phyloP scores from a whole-genome alignment of 2,113 vertebrate genomes.

The Phylloscopus trochilus region DNA sequence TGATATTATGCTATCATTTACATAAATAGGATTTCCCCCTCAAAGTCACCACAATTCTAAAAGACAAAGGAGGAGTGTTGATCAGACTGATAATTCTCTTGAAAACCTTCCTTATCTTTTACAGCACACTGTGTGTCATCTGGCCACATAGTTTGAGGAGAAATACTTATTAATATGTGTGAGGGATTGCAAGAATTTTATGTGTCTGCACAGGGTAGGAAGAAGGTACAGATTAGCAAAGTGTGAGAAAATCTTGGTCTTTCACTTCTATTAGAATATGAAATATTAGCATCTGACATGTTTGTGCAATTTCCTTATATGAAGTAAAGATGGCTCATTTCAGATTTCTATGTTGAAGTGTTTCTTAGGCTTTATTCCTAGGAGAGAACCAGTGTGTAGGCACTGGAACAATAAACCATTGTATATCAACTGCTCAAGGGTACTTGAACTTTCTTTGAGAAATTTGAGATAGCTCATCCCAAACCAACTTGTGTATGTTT shows the following conservation, averaged over 20 bases:
- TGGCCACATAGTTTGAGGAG: background rate
- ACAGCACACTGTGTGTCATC: background rate
- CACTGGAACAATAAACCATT: background rate
- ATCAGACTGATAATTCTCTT: background rate
- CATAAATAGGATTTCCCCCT: background rate
- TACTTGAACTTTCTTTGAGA: background rate
- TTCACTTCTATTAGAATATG: background rate
- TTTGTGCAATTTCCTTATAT: background rate
- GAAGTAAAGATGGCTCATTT: background rate
- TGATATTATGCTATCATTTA: background rate
- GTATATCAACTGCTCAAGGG: background rate
- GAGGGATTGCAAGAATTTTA: background rate
- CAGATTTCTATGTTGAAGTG: background rate
- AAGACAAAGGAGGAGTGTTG: fast-evolving
- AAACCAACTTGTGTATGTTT: background rate
- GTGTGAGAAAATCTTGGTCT: background rate
- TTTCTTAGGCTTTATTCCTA: background rate
- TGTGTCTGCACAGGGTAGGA: background rate
- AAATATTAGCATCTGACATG: background rate
- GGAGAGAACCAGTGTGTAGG: background rate
- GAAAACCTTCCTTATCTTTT: background rate
- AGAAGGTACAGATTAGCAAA: background rate
- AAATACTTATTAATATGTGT: background rate
- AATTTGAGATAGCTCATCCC: background rate
- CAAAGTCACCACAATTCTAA: background rate